phyloP scores from a whole-genome alignment of 2,797 vertebrate genomes.

The Saxicola maurus region DNA sequence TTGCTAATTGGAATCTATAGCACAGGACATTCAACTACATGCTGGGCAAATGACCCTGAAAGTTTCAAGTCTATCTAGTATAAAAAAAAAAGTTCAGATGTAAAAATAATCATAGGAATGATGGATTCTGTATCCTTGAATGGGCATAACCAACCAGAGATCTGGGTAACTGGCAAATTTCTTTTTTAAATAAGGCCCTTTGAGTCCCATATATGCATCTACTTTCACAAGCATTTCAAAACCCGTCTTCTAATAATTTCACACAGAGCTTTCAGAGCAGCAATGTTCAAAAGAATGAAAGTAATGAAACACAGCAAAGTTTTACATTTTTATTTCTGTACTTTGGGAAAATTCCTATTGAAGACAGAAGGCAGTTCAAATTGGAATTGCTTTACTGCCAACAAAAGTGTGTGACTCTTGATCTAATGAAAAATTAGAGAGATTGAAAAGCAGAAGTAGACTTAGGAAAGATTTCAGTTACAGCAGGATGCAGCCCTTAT shows the following conservation, averaged over 20 bases:
- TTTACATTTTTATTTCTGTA: constrained; percentile 68
- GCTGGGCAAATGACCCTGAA: constrained; percentile 81
- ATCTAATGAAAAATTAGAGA: constrained; percentile 71
- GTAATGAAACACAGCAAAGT: constrained; percentile 76
- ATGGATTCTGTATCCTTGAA: constrained; percentile 73
- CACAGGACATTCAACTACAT: constrained; percentile 77
- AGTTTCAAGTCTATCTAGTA: constrained; percentile 74
- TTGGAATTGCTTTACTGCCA: constrained; percentile 70
- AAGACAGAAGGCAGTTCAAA: constrained; percentile 67
- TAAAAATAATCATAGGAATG: constrained; percentile 78
- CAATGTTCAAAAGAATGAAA: constrained; percentile 74
- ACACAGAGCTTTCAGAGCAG: constrained; percentile 74
- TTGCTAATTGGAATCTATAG: constrained; percentile 82
- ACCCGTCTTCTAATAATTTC: constrained; percentile 77
- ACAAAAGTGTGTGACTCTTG: constrained; percentile 70
- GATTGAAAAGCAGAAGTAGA: constrained; percentile 55
- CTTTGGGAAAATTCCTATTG: constrained; percentile 70
- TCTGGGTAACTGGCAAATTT: constrained; percentile 70
- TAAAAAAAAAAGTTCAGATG: constrained; percentile 77
- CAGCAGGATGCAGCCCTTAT: constrained; percentile 54
- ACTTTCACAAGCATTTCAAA: constrained; percentile 75
- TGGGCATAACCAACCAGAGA: constrained; percentile 72
- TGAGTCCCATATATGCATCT: constrained; percentile 77
- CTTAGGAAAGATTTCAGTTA: constrained; percentile 52
- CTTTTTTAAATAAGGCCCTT: constrained; percentile 79